Evolutionary conservation across 2,797 vertebrate genomes (phyloP), one percentile per base, ranked within the genome.

Genomic region (Hafferia zeledoni): DNA sequence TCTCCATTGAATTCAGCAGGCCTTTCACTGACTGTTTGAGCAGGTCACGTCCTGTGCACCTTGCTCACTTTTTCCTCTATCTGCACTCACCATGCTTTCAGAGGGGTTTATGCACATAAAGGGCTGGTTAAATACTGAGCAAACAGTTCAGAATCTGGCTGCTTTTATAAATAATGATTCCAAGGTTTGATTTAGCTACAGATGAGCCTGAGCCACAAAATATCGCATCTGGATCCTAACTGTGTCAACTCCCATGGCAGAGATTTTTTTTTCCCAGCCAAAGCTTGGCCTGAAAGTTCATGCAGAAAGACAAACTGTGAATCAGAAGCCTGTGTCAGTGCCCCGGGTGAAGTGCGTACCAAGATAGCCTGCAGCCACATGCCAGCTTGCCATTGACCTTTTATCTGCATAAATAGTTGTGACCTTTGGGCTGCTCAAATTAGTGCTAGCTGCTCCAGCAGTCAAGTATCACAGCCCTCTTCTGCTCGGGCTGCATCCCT

Each of bases 401-500:
- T 95, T 94, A 90, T 96, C 96, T 93, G 95, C 96, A 94, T 92
- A 97, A 97, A 97, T 96, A 97, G 93, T 95, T 2, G 8, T 97
- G 94, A 97, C 96, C 95, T 97, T 97, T 97, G 96, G 92, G 95
- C 94, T 83, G 96, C 96, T 97, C 90, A 96, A 93, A 95, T 95
- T 97, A 95, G 92, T 92, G 95, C 64, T 56, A 91, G 90, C 93
- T 87, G 90, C 92, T 92, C 20, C 0, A 68, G 81, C 92, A 92
- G 82, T 57, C 82, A 47, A 89, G 83, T 90, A 61, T 85, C 87
- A 44, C 78, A 78, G 61, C 56, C 49, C 64, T 71, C 39, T 55
- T 71, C 47, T 87, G 68, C 78, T 69, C 57, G 59, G 57, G 61
- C 70, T 4, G 6, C 89, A 89, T 87, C 68, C 78, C 77, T 28